Evolutionary conservation across 2,888 invertebrate genomes (phyloP).

Genomic region (Gortyna flavago): DNA sequence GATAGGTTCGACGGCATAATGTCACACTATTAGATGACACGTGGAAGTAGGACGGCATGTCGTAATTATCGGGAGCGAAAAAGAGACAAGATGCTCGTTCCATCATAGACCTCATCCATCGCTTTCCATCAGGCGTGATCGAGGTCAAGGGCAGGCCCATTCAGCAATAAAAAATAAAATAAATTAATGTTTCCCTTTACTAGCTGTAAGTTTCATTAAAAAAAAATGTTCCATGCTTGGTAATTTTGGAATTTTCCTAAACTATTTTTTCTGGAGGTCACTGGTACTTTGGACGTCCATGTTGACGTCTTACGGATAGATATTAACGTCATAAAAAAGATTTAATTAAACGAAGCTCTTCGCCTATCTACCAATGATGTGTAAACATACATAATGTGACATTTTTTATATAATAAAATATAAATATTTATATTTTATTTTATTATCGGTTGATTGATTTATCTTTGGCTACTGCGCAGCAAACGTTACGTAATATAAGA

Average conservation of each 20-base stretch:
- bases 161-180: too few species aligned
- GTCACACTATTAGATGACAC: too few species aligned
- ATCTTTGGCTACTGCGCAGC: constrained; percentile 36
- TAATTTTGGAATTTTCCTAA: neutral
- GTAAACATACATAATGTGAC: constrained; percentile 46
- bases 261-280: neutral
- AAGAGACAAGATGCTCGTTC: too few species aligned
- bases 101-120: too few species aligned
- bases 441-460: constrained; percentile 44
- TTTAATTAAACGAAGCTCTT: constrained; percentile 29
- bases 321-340: constrained; percentile 15
- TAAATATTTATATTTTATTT: constrained; percentile 34
- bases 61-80: too few species aligned
- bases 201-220: too few species aligned
- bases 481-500: constrained; percentile 9
- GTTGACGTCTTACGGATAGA: neutral
- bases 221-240: too few species aligned
- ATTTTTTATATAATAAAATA: constrained; percentile 38
- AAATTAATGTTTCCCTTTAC: too few species aligned
- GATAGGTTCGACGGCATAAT: too few species aligned
- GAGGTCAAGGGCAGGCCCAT: too few species aligned
- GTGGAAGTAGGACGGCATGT: too few species aligned
- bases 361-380: constrained; percentile 36
- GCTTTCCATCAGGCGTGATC: too few species aligned
- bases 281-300: neutral